phyloP scores from a whole-genome alignment of 2,797 vertebrate genomes.

The Zenarchopterus dispar region DNA sequence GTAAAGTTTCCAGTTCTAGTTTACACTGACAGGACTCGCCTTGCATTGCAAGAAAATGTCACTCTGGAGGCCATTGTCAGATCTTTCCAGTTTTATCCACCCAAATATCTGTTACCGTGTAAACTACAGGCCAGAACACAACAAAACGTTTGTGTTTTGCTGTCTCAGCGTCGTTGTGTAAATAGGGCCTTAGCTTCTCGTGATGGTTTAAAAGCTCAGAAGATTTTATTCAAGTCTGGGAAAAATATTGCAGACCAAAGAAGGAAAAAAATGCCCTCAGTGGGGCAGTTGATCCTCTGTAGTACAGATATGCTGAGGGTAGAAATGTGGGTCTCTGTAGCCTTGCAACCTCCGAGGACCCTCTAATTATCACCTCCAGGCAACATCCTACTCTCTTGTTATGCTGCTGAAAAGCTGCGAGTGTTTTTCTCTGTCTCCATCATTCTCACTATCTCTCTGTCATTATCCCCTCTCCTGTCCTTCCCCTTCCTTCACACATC shows the following conservation, averaged over 20 bases:
- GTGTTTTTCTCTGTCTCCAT: slow-evolving; percentile 19
- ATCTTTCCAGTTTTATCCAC: no score
- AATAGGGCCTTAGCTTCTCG: neutral
- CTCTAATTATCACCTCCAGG: slow-evolving; percentile 58
- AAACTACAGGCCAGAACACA: no score
- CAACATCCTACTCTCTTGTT: slow-evolving; percentile 25
- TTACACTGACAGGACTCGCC: no score
- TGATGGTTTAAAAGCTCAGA: slow-evolving; percentile 3
- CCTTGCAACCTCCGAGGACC: slow-evolving; percentile 36
- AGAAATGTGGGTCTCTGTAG: slow-evolving; percentile 32
- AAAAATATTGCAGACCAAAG: slow-evolving; percentile 10
- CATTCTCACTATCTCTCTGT: slow-evolving; percentile 16
- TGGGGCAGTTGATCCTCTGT: slow-evolving; percentile 21
- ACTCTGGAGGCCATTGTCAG: no score
- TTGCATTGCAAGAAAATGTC: no score
- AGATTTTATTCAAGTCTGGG: slow-evolving; percentile 1
- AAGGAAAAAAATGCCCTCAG: neutral
- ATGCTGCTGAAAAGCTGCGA: slow-evolving; percentile 19
- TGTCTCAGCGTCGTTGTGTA: no score
- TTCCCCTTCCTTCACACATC: slow-evolving; percentile 12
- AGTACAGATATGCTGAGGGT: slow-evolving; percentile 23
- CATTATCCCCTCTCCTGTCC: slow-evolving; percentile 23
- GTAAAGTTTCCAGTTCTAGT: no score
- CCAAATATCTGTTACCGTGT: no score
- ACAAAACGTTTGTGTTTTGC: no score